Evolutionary conservation across 2,888 invertebrate genomes (phyloP).

Genomic region (Ophion ventricosus): DNA sequence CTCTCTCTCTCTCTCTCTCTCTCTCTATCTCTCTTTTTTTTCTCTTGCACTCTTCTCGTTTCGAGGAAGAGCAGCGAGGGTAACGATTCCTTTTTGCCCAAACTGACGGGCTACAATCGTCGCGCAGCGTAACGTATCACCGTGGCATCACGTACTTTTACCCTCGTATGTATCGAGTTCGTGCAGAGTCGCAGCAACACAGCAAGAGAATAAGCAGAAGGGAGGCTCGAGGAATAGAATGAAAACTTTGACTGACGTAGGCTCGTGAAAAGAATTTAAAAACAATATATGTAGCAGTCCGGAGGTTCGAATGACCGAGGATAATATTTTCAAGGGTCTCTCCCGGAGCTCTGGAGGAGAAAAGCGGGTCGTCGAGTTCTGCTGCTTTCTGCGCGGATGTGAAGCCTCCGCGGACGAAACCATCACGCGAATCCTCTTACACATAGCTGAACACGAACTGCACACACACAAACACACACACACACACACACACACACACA

Average conservation of each 20-base stretch:
- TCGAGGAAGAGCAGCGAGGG: neutral
- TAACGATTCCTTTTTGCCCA: too few relatives aligned
- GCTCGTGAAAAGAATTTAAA: conserved; percentile 43
- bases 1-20: too few relatives aligned
- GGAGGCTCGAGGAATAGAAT: conserved; percentile 2
- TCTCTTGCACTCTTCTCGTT: too few relatives aligned
- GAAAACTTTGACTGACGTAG: conserved; percentile 38
- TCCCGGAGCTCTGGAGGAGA: conserved; percentile 41
- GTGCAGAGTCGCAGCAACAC: neutral
- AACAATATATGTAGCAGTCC: conserved; percentile 24
- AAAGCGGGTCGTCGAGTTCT: conserved; percentile 59
- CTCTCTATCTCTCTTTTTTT: too few relatives aligned
- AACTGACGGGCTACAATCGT: conserved; percentile 26
- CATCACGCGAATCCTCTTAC: conserved; percentile 59
- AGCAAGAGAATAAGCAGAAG: neutral
- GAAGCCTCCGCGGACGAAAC: conserved; percentile 50
- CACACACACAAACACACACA: neutral
- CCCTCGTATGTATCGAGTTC: neutral
- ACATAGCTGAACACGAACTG: conserved; percentile 22
- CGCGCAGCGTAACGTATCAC: conserved; percentile 18
- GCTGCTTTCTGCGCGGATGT: conserved; percentile 23
- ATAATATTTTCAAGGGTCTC: conserved; percentile 54
- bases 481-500: neutral
- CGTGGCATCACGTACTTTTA: neutral
- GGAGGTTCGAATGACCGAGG: conserved; percentile 50